Percentiles rank a stretch among this genome's conserved stretches.
These are phyloP conservation scores for Thermophis baileyi DNA, from an alignment of 2,113 vertebrate genomes.

Conservation along the genomic window DNA sequence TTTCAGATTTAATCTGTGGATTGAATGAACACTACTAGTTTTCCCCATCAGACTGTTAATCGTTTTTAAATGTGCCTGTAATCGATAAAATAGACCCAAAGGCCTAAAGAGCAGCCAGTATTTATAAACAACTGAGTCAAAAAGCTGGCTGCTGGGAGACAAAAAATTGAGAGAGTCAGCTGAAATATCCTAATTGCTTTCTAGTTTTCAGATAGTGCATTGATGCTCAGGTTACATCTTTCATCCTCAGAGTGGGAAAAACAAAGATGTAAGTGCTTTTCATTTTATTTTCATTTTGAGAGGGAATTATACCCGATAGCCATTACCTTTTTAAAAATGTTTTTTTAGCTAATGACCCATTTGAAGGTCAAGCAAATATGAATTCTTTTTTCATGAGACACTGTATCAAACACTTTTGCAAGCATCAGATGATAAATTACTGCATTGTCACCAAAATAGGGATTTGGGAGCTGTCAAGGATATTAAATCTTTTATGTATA, in stretches of 20 bases:
- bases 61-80: conserved; percentile 50
- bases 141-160: conserved; percentile 10
- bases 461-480: conserved; percentile 50
- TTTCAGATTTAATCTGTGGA: conserved; percentile 13
- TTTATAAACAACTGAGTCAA: conserved; percentile 45
- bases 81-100: conserved; percentile 39
- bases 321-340: conserved; percentile 36
- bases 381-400: conserved; percentile 40
- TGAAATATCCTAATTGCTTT: conserved; percentile 39
- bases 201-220: conserved; percentile 19
- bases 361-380: conserved; percentile 42
- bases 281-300: conserved; percentile 44
- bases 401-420: conserved; percentile 42
- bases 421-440: conserved; percentile 57
- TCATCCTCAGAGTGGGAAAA: conserved; percentile 39
- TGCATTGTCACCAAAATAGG: conserved; percentile 42
- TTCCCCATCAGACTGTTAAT: conserved; percentile 29
- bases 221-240: conserved; percentile 18
- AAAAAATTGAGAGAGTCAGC: conserved; percentile 23
- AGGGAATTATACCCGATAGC: conserved; percentile 13
- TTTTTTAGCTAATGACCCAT: conserved; percentile 33
- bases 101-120: conserved; percentile 33
- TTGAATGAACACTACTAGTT: background rate
- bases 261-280: conserved; percentile 26
- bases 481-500: conserved; percentile 46